Conservation (phyloP, 2,113 vertebrate species). For the Rhinolophus ferrumequinum region DNA sequence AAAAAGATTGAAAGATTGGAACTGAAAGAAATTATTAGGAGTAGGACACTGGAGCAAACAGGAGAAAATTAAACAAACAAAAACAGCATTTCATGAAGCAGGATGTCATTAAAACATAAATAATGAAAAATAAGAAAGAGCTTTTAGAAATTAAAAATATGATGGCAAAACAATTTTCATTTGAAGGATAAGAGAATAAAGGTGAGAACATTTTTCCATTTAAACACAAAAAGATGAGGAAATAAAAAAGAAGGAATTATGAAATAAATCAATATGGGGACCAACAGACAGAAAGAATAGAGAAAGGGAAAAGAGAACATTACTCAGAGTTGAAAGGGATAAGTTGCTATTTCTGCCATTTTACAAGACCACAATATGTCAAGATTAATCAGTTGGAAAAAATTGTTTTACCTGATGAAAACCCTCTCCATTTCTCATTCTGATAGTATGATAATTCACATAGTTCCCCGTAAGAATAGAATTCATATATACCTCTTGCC, state of each 20-base stretch:
- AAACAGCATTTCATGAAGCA: neutral
- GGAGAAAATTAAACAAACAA: neutral
- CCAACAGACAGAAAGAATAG: neutral
- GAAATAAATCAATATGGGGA: neutral
- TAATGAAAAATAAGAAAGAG: neutral
- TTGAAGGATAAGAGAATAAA: neutral
- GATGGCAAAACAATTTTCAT: neutral
- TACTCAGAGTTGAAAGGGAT: neutral
- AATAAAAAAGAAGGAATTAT: neutral
- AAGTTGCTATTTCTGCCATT: neutral
- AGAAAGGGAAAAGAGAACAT: neutral
- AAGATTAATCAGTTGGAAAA: neutral
- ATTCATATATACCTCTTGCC: neutral
- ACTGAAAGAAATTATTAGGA: neutral
- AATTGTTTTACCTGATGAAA: neutral
- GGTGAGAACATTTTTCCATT: neutral
- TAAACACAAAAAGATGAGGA: neutral
- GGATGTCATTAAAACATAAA: neutral
- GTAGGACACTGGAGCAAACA: neutral
- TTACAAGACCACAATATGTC: neutral
- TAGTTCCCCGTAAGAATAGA: neutral
- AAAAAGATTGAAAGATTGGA: neutral
- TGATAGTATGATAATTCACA: neutral
- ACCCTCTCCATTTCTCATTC: neutral
- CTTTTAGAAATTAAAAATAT: constrained; percentile 30